These are phyloP conservation scores for Galeruca laticollis DNA, from an alignment of 2,888 invertebrate genomes.

Conservation along the genomic window DNA sequence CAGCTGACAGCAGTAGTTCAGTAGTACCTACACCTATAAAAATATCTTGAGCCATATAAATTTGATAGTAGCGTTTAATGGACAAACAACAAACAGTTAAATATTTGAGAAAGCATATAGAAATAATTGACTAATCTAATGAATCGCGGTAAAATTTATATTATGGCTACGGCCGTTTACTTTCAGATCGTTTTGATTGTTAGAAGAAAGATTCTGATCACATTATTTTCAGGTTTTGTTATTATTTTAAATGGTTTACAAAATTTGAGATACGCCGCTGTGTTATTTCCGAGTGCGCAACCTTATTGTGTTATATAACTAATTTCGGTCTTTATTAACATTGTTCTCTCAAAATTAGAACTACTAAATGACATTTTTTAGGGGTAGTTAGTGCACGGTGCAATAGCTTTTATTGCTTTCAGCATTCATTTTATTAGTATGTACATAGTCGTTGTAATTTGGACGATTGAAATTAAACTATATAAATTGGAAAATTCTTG, in stretches of 20 bases:
- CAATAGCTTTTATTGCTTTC: background rate
- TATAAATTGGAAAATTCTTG: background rate
- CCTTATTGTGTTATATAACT: conserved; percentile 7
- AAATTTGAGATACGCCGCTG: background rate
- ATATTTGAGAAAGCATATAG: too few relatives aligned
- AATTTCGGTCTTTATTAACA: conserved; percentile 18
- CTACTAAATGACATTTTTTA: conserved; percentile 18
- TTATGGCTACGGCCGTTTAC: too few relatives aligned
- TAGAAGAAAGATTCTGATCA: too few relatives aligned
- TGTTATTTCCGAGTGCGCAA: background rate
- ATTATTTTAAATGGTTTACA: background rate
- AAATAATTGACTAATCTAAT: too few relatives aligned
- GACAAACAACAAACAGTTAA: too few relatives aligned
- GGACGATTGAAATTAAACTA: background rate
- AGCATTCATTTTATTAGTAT: conserved; percentile 8
- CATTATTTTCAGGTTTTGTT: background rate
- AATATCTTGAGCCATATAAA: too few relatives aligned
- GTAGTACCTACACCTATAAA: too few relatives aligned
- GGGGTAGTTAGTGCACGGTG: background rate
- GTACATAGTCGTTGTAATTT: background rate
- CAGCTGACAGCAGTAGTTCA: too few relatives aligned
- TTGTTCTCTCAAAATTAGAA: conserved; percentile 11
- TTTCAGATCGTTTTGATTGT: too few relatives aligned
- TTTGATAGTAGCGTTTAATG: too few relatives aligned
- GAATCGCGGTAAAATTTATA: too few relatives aligned